Percentiles rank a stretch among this genome's conserved stretches.
Conservation (phyloP, 1,140 invertebrate genomes). For the Camponotus vicinus region DNA sequence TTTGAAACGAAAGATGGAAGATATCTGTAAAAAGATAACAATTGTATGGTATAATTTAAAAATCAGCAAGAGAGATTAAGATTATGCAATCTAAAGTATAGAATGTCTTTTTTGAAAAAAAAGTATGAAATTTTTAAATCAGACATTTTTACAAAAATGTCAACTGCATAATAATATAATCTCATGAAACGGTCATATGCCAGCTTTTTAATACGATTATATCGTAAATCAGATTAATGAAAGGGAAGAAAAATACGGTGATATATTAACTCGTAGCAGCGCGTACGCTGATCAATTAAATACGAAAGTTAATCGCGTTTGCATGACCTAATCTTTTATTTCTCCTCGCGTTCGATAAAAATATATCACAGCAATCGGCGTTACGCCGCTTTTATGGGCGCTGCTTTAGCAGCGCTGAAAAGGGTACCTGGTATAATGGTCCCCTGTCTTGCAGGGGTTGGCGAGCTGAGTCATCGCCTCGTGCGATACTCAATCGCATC, state of each 20-base stretch:
- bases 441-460: slow-evolving; percentile 69
- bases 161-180: background rate
- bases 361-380: slow-evolving; percentile 58
- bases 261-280: background rate
- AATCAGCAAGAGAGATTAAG: no score
- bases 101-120: background rate
- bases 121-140: background rate
- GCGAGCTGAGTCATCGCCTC: slow-evolving; percentile 79
- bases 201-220: background rate
- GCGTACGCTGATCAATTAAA: background rate
- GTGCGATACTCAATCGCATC: slow-evolving; percentile 79
- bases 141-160: background rate
- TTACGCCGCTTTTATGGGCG: slow-evolving; percentile 56
- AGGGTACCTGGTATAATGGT: slow-evolving; percentile 73
- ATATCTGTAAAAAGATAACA: slow-evolving; percentile 1
- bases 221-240: background rate
- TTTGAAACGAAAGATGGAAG: background rate
- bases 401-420: slow-evolving; percentile 58
- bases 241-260: background rate
- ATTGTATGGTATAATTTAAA: background rate
- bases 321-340: slow-evolving; percentile 15
- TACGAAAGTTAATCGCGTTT: background rate
- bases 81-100: background rate
- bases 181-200: background rate
- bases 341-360: slow-evolving; percentile 51